Evolutionary conservation across 2,113 vertebrate genomes (phyloP).

Genomic region (Limnothrissa miodon): DNA sequence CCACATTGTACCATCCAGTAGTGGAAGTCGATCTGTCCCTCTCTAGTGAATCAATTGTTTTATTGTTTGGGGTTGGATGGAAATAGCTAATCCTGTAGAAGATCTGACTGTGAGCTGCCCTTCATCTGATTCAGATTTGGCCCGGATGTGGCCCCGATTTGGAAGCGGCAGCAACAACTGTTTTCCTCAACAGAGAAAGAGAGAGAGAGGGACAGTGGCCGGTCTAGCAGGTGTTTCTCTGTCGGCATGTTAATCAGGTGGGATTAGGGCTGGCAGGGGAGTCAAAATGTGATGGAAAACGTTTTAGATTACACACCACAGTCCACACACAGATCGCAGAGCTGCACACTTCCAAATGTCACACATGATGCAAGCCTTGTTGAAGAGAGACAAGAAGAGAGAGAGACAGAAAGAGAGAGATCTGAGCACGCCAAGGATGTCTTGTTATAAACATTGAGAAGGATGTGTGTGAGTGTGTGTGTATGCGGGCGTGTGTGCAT

Average conservation of each 20-base stretch:
- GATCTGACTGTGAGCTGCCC: neutral
- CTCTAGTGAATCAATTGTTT: too few relatives aligned
- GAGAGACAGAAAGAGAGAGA: slow-evolving; percentile 2
- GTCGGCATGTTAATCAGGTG: slow-evolving; percentile 23
- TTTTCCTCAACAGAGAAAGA: neutral
- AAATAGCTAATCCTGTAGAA: too few relatives aligned
- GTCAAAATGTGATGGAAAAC: slow-evolving; percentile 12
- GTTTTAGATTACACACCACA: slow-evolving; percentile 21
- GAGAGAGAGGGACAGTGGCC: neutral
- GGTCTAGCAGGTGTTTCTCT: slow-evolving; percentile 20
- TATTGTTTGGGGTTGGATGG: too few relatives aligned
- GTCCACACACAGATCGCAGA: neutral
- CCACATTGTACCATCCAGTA: too few relatives aligned
- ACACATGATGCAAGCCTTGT: neutral
- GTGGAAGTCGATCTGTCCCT: too few relatives aligned
- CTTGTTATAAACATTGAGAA: neutral
- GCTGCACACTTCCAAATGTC: neutral
- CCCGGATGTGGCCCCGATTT: neutral
- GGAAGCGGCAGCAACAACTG: neutral
- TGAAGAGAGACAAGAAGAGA: neutral
- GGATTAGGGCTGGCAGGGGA: slow-evolving; percentile 10
- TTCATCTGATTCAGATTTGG: neutral
- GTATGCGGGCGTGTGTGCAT: neutral
- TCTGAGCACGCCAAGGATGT: neutral
- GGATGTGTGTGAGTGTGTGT: neutral